Conservation (phyloP, 2,888 invertebrate species). For the Idaea straminata region DNA sequence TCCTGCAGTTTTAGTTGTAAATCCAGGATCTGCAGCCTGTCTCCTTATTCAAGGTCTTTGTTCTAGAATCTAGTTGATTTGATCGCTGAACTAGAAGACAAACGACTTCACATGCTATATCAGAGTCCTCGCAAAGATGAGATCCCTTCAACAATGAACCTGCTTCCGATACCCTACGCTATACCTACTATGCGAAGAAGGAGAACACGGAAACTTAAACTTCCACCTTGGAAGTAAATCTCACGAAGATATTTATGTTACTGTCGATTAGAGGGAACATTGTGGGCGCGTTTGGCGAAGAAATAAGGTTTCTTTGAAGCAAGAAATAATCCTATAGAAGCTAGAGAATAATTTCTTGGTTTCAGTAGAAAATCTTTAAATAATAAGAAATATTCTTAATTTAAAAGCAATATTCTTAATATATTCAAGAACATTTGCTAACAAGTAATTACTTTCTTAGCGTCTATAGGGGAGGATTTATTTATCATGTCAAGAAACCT, state of each 20-base stretch:
- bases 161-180: slow-evolving; percentile 13
- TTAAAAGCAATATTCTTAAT: too few relatives aligned
- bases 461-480: too few relatives aligned
- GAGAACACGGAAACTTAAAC: slow-evolving; percentile 15
- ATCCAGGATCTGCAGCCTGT: not conserved
- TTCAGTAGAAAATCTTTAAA: too few relatives aligned
- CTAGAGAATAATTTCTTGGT: too few relatives aligned
- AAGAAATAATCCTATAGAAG: too few relatives aligned
- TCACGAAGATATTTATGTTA: not conserved
- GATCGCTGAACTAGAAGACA: slow-evolving; percentile 45
- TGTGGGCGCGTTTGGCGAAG: too few relatives aligned
- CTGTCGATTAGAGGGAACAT: not conserved
- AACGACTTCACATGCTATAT: slow-evolving; percentile 42
- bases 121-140: slow-evolving; percentile 37
- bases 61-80: slow-evolving; percentile 56
- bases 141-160: slow-evolving; percentile 26
- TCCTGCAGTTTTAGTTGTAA: not conserved
- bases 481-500: too few relatives aligned
- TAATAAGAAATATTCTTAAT: too few relatives aligned
- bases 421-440: too few relatives aligned
- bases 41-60: not conserved
- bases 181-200: slow-evolving; percentile 1
- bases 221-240: slow-evolving; percentile 41
- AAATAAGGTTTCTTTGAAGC: too few relatives aligned
- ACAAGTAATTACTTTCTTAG: too few relatives aligned